Evolutionary conservation across 1,140 invertebrate genomes (phyloP), one percentile per base, ranked within the genome.

Genomic region (Tetramorium alpestre): DNA sequence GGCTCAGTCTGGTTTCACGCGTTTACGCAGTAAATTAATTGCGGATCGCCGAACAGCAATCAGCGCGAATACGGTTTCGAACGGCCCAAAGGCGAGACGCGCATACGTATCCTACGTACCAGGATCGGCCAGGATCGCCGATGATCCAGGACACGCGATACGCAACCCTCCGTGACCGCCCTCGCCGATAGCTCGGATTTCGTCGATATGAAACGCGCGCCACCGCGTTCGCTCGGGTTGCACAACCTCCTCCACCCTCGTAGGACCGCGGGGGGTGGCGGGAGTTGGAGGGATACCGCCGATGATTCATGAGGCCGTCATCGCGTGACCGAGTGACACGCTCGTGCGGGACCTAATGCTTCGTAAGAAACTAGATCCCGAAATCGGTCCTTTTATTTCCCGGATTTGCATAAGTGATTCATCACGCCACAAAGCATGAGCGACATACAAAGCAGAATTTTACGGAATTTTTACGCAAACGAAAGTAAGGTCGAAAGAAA

Each of bases 291-390:
- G 44, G n/a, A 70, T 28, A 69, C 58, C 56, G 7, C 33, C 62
- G 86, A 87, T 87, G 86, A 87, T 85, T 85, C 81, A 85, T 85
- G 86, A 65, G 62, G 69, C 28, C 69, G 70, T 67, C 86, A 82
- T 85, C 70, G 81, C 86, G 72, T 85, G 81, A 85, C 70, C 80
- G 86, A 85, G 51, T 76, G 81, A 87, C 86, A 67, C 81, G 75
- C 70, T 72, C 64, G 64, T 72, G 76, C 73, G 44, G 4, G 18
- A 62, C 80, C 67, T 78, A 49, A 56, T 67, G 64, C 41, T 49
- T 49, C 49, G 62, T 28, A 47, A 44, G n/a, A 33, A 84, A 73
- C 58, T 44, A 51, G 7, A 49, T 25, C 49, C 62, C 38, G 22
- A 44, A 51, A 33, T 75, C 80, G 58, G 49, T 33, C 70, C 60